A percentile compares a stretch with the other conserved stretches of the same genome.
These are phyloP conservation scores for Ophion ventricosus DNA, from an alignment of 2,888 invertebrate genomes.

Conservation along the genomic window DNA sequence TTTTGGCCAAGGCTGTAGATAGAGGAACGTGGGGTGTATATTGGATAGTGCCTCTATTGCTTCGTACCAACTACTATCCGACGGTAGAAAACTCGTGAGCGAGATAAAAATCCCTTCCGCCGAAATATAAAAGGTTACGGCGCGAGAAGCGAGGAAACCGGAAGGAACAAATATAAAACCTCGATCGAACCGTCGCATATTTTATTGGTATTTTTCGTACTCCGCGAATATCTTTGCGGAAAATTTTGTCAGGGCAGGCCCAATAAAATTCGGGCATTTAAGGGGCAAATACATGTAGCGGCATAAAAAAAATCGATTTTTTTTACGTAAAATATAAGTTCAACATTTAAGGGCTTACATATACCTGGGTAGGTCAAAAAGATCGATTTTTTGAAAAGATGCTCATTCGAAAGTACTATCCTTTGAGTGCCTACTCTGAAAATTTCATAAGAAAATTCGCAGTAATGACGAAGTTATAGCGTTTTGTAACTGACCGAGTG, in stretches of 20 bases:
- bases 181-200: constrained; percentile 28
- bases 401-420: too few relatives aligned
- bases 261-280: neutral
- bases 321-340: too few relatives aligned
- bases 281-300: too few relatives aligned
- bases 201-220: constrained; percentile 40
- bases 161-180: constrained; percentile 24
- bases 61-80: neutral
- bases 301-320: too few relatives aligned
- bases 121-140: constrained; percentile 59
- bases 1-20: neutral
- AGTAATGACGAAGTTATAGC: too few relatives aligned
- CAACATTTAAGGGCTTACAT: too few relatives aligned
- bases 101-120: constrained; percentile 55
- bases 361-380: too few relatives aligned
- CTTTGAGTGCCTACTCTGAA: too few relatives aligned
- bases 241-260: neutral
- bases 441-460: too few relatives aligned
- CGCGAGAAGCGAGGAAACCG: constrained; percentile 39
- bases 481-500: too few relatives aligned
- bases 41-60: neutral
- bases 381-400: too few relatives aligned
- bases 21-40: constrained; percentile 1
- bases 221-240: neutral
- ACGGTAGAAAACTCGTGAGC: constrained; percentile 43